Evolutionary conservation across 2,113 vertebrate species (phyloP).

Genomic region (Edolisoma coerulescens): DNA sequence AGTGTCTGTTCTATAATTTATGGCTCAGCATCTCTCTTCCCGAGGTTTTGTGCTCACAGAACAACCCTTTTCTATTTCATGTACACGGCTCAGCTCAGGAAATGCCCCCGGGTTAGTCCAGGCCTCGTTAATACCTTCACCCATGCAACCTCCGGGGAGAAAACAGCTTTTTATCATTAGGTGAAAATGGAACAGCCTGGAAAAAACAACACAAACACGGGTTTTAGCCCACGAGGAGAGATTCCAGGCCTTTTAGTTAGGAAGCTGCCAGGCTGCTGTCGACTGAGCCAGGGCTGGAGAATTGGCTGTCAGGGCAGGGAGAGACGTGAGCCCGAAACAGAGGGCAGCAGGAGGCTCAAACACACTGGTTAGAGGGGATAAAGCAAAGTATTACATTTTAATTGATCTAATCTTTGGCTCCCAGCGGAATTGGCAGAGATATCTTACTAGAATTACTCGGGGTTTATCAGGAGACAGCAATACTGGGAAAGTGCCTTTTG

Average conservation of each 20-base stretch:
- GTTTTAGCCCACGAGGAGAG: constrained; percentile 33
- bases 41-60: background rate
- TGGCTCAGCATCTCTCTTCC: constrained; percentile 28
- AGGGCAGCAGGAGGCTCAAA: constrained; percentile 20
- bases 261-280: constrained; percentile 39
- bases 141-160: background rate
- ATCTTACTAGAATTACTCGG: constrained; percentile 73
- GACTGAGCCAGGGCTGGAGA: constrained; percentile 30
- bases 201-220: constrained; percentile 55
- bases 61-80: background rate
- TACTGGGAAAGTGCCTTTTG: constrained; percentile 71
- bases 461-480: constrained; percentile 69
- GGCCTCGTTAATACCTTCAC: constrained; percentile 14
- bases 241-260: constrained; percentile 48
- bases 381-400: constrained; percentile 74
- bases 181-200: constrained; percentile 68
- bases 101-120: background rate
- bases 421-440: constrained; percentile 64
- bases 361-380: constrained; percentile 59
- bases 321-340: background rate
- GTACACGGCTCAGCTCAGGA: background rate
- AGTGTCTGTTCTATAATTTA: background rate
- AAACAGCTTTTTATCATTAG: constrained; percentile 56
- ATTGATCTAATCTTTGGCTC: constrained; percentile 76
- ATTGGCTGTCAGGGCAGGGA: background rate